Conservation (phyloP, 2,888 invertebrate species). For the Platycheirus rosarum region DNA sequence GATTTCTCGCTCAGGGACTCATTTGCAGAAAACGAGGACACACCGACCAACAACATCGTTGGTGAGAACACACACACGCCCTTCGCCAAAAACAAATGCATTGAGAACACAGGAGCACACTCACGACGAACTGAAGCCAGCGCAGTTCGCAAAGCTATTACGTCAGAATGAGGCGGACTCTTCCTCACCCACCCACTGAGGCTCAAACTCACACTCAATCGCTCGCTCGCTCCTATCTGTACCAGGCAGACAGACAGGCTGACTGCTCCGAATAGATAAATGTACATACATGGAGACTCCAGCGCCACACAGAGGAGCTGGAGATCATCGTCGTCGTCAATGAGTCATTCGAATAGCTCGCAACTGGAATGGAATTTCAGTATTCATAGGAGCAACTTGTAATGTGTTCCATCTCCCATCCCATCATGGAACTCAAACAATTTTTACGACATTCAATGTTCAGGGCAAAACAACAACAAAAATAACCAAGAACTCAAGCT, state of each 20-base stretch:
- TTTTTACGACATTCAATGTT: constrained; percentile 34
- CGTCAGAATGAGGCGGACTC: constrained; percentile 62
- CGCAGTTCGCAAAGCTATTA: constrained; percentile 62
- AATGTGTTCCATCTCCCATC: constrained; percentile 17
- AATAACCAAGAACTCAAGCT: constrained; percentile 49
- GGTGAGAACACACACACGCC: constrained; percentile 31
- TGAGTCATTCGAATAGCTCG: constrained; percentile 59
- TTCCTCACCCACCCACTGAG: constrained; percentile 16
- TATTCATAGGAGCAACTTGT: constrained; percentile 19
- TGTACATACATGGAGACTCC: constrained; percentile 3
- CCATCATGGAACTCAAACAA: constrained; percentile 7
- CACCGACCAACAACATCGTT: constrained; percentile 9
- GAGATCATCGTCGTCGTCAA: constrained; percentile 21
- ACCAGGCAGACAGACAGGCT: constrained; percentile 58
- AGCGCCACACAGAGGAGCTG: background rate
- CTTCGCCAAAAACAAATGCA: constrained; percentile 54
- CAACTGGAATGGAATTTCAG: constrained; percentile 9
- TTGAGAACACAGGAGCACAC: constrained; percentile 22
- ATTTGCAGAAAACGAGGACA: constrained; percentile 62
- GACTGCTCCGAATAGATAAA: constrained; percentile 2
- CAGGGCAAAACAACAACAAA: constrained; percentile 33
- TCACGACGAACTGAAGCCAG: constrained; percentile 17
- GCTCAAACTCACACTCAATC: constrained; percentile 1
- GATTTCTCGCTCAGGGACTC: constrained; percentile 63
- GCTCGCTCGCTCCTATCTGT: constrained; percentile 29